These are phyloP conservation scores for Ctenopoma multispine DNA, from an alignment of 2,797 vertebrate species.

Conservation along the genomic window DNA sequence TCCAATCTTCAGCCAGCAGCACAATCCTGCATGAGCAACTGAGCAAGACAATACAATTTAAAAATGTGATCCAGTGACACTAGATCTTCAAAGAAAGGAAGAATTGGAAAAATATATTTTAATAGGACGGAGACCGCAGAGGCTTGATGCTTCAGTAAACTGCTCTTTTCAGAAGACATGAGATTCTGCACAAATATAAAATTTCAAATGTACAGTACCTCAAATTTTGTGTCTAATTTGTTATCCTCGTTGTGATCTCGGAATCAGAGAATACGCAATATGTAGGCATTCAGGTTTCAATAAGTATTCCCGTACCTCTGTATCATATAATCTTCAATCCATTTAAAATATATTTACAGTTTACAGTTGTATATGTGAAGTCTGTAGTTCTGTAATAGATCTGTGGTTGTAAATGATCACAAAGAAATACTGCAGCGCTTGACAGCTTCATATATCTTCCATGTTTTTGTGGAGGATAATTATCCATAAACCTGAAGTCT, in stretches of 20 bases:
- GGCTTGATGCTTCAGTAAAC: background rate
- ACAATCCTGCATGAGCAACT: background rate
- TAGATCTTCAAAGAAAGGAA: slow-evolving; percentile 3
- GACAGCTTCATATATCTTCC: slow-evolving; percentile 60
- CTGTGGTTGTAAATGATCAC: slow-evolving; percentile 53
- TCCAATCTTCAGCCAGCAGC: background rate
- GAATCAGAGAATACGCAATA: slow-evolving; percentile 15
- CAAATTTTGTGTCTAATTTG: slow-evolving; percentile 6
- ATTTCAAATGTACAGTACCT: background rate
- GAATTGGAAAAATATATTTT: background rate
- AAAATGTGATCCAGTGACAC: background rate
- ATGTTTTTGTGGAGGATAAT: slow-evolving; percentile 54
- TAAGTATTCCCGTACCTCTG: slow-evolving; percentile 17
- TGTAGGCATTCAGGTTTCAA: slow-evolving; percentile 19
- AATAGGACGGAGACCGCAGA: background rate
- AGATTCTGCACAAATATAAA: background rate
- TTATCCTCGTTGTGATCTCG: slow-evolving; percentile 9
- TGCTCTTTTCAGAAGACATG: background rate
- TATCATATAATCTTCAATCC: slow-evolving; percentile 43
- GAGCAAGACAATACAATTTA: background rate
- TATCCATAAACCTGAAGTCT: slow-evolving; percentile 53
- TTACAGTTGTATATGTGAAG: slow-evolving; percentile 56
- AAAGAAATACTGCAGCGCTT: slow-evolving; percentile 54
- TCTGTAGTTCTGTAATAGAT: slow-evolving; percentile 57
- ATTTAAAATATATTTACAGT: slow-evolving; percentile 59